A percentile compares a stretch with the other conserved stretches of the same genome.
These are phyloP conservation scores for Teleogryllus oceanicus DNA, from an alignment of 2,888 invertebrate species.

Conservation along the genomic window DNA sequence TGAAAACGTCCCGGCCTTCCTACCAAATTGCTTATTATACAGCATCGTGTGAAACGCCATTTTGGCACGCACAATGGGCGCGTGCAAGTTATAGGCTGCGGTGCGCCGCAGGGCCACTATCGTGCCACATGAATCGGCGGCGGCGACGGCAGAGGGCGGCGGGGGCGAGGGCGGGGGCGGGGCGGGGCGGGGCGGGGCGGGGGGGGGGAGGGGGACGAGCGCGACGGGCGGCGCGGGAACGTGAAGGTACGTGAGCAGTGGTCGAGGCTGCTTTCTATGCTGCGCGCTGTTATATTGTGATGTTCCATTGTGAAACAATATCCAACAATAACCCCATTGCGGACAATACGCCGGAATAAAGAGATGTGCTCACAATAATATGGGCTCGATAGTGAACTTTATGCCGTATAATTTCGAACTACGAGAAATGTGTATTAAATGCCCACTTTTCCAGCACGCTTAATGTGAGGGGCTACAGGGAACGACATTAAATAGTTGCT, in stretches of 20 bases:
- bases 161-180: background rate
- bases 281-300: background rate
- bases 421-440: background rate
- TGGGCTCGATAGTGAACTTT: background rate
- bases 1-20: conserved; percentile 6
- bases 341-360: conserved; percentile 18
- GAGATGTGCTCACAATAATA: conserved; percentile 18
- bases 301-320: conserved; percentile 9
- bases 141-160: background rate
- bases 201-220: background rate
- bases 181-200: background rate
- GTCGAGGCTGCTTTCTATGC: background rate
- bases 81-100: conserved; percentile 18
- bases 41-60: conserved; percentile 18
- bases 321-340: background rate
- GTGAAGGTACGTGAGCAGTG: background rate
- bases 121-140: conserved; percentile 18
- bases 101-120: conserved; percentile 9
- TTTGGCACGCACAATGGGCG: conserved; percentile 18
- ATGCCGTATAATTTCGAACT: conserved; percentile 18
- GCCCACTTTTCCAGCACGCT: background rate
- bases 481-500: conserved; percentile 8
- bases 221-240: background rate
- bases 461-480: background rate
- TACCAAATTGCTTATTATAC: conserved; percentile 18